Percentiles rank a stretch among this genome's conserved stretches.
These are phyloP conservation scores for Oligia fasciuncula DNA, from an alignment of 2,888 invertebrate genomes.

Conservation along the genomic window DNA sequence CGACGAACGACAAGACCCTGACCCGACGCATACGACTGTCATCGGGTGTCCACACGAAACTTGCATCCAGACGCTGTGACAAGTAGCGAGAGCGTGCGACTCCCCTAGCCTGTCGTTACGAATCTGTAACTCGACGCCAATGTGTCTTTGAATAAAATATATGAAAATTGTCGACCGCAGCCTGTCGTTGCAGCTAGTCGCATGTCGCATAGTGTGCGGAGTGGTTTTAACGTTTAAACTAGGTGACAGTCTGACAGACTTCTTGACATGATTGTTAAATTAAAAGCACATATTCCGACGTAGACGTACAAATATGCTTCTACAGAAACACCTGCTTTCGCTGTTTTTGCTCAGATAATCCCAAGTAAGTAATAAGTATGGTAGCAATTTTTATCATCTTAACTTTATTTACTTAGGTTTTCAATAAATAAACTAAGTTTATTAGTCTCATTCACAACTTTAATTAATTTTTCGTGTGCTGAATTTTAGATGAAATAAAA, in stretches of 20 bases:
- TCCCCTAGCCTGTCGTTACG: background rate
- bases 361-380: background rate
- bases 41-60: background rate
- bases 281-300: background rate
- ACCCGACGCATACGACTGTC: background rate
- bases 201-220: background rate
- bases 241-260: background rate
- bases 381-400: background rate
- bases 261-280: background rate
- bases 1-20: background rate
- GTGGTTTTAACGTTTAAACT: background rate
- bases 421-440: constrained; percentile 10
- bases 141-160: background rate
- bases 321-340: background rate
- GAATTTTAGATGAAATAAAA: constrained; percentile 11
- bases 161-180: no score
- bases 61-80: background rate
- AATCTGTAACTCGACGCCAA: background rate
- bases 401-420: background rate
- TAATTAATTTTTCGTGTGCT: constrained; percentile 9
- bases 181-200: background rate
- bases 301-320: background rate
- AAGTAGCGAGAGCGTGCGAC: background rate
- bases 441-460: constrained; percentile 8
- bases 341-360: background rate